These are phyloP conservation scores for Capricornis sumatraensis DNA, from an alignment of 2,113 vertebrate genomes.

Conservation along the genomic window DNA sequence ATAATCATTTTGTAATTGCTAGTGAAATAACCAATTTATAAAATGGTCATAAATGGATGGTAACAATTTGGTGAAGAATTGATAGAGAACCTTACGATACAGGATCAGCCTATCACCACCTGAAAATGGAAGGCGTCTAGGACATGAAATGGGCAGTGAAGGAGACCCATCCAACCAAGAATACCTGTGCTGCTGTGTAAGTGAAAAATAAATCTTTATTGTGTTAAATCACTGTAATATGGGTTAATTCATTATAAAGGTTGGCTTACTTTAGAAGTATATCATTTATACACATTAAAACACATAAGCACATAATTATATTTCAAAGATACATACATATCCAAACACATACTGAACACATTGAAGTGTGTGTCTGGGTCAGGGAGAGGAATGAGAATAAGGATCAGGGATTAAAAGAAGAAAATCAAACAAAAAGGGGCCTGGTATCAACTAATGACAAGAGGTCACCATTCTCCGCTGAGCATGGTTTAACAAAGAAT, in stretches of 20 bases:
- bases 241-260: background rate
- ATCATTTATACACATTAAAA: constrained; percentile 27
- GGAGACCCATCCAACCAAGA: background rate
- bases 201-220: constrained; percentile 50
- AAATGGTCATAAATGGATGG: background rate
- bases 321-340: background rate
- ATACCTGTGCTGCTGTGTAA: background rate
- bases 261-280: constrained; percentile 28
- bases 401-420: background rate
- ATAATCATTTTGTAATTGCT: background rate
- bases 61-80: background rate
- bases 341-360: constrained; percentile 6
- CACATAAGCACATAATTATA: background rate
- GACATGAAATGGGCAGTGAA: background rate
- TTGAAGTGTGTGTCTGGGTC: background rate
- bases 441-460: background rate
- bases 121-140: background rate
- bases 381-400: background rate
- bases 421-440: background rate
- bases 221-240: constrained; percentile 15
- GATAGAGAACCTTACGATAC: background rate
- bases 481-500: background rate
- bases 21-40: background rate
- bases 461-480: background rate
- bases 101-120: background rate